Conservation (phyloP, 2,888 invertebrate species). For the Globia sparganii region DNA sequence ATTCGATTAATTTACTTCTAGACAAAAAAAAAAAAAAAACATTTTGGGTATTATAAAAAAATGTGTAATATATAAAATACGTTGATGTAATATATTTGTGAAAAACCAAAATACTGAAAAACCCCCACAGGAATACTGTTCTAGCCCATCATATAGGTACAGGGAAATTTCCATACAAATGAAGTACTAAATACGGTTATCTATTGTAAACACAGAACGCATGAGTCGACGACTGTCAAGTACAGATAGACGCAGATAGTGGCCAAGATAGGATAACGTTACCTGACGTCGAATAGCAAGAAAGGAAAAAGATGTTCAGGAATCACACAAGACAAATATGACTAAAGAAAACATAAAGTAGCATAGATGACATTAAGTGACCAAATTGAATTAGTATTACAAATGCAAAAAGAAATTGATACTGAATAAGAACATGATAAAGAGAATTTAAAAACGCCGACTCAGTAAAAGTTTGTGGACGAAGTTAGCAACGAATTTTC, state of each 20-base stretch:
- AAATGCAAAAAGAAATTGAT: slow-evolving; percentile 22
- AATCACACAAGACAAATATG: neutral
- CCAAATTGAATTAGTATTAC: slow-evolving; percentile 11
- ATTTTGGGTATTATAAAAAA: no score
- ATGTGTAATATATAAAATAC: no score
- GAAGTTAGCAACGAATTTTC: slow-evolving; percentile 47
- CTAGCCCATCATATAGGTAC: slow-evolving; percentile 16
- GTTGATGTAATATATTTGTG: neutral
- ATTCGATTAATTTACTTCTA: neutral
- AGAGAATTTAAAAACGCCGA: slow-evolving; percentile 23
- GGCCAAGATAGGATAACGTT: slow-evolving; percentile 62
- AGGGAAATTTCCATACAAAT: slow-evolving; percentile 71
- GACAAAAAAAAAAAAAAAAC: neutral
- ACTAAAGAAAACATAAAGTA: neutral
- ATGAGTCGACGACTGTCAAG: slow-evolving; percentile 66
- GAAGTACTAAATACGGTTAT: slow-evolving; percentile 71
- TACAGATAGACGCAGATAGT: slow-evolving; percentile 65
- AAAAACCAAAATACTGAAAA: slow-evolving; percentile 10
- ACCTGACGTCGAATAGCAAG: slow-evolving; percentile 39
- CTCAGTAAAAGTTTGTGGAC: slow-evolving; percentile 40
- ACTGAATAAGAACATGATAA: slow-evolving; percentile 20
- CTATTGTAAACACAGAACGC: slow-evolving; percentile 68
- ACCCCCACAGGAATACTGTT: slow-evolving; percentile 12
- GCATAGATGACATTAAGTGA: neutral
- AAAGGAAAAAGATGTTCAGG: slow-evolving; percentile 19